A percentile compares a stretch with the other conserved stretches of the same genome.
These are phyloP conservation scores for Sarcoramphus papa DNA, from an alignment of 2,797 vertebrate species.

Conservation along the genomic window DNA sequence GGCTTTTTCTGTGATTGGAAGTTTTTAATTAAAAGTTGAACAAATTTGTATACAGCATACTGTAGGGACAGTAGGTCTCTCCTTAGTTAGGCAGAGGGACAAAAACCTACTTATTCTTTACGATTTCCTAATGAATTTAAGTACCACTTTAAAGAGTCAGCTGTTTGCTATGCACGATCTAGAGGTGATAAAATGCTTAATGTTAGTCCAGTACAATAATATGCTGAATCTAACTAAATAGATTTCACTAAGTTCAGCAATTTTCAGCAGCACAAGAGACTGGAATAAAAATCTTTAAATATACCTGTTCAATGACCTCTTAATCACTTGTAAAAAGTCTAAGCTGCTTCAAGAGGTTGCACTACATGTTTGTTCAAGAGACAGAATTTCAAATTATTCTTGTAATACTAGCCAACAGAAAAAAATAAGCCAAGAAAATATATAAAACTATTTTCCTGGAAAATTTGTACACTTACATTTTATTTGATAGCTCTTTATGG, in stretches of 20 bases:
- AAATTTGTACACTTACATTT: background rate
- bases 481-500: background rate
- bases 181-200: background rate
- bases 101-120: background rate
- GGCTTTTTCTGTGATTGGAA: background rate
- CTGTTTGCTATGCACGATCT: background rate
- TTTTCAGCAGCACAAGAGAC: background rate
- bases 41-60: background rate
- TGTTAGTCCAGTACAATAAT: background rate
- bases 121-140: background rate
- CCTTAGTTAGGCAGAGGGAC: background rate
- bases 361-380: background rate
- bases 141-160: background rate
- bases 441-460: background rate
- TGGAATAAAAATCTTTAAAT: background rate
- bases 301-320: background rate
- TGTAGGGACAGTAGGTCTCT: background rate
- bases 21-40: background rate
- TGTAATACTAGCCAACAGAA: background rate
- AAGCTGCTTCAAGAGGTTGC: background rate
- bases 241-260: background rate
- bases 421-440: background rate
- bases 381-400: background rate
- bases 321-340: background rate
- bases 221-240: background rate